Conservation (phyloP, 2,888 invertebrate genomes). For the Lasioglossum zephyrum region DNA sequence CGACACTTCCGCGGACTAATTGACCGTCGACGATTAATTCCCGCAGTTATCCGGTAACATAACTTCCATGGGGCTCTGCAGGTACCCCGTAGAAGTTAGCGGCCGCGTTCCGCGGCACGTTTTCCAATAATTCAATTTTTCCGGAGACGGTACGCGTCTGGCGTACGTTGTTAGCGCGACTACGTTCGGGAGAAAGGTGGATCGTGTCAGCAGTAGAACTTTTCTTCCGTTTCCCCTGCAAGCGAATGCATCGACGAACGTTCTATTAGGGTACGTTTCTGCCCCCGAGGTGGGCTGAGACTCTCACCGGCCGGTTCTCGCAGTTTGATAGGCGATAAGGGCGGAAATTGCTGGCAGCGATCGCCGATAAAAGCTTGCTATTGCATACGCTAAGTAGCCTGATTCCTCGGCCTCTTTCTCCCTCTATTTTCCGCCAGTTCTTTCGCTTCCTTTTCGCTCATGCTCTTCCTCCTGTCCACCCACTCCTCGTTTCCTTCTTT, state of each 20-base stretch:
- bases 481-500: conserved; percentile 1
- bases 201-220: neutral
- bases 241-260: neutral
- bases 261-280: conserved; percentile 40
- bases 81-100: conserved; percentile 7
- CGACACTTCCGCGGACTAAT: conserved; percentile 12
- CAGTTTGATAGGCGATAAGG: conserved; percentile 76
- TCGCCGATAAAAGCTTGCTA: conserved; percentile 72
- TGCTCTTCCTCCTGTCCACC: conserved; percentile 2
- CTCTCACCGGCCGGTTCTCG: conserved; percentile 67
- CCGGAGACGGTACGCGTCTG: conserved; percentile 29
- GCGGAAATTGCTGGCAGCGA: conserved; percentile 77
- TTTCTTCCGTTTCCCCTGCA: neutral
- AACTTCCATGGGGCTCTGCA: conserved; percentile 23
- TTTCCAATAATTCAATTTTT: conserved; percentile 59
- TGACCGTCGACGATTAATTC: neutral
- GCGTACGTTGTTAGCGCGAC: conserved; percentile 35
- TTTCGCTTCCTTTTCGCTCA: neutral
- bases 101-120: conserved; percentile 36
- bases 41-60: conserved; percentile 22
- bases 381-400: conserved; percentile 53
- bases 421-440: neutral
- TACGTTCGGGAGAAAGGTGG: neutral
- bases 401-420: conserved; percentile 13
- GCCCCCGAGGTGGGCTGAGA: conserved; percentile 5